phyloP scores from a whole-genome alignment of 2,888 invertebrate genomes.

The Tipula confusa region DNA sequence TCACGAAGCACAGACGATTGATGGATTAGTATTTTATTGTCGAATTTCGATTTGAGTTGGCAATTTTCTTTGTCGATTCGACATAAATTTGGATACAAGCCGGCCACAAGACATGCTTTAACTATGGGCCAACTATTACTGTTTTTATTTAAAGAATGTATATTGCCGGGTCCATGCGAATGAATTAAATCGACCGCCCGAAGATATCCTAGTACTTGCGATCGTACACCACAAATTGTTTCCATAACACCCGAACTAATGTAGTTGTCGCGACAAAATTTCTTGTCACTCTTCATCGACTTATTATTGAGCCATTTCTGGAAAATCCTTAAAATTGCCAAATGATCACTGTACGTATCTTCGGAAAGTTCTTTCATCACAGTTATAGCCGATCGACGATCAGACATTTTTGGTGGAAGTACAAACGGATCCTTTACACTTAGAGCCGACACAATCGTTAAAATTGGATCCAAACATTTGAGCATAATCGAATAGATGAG shows the following conservation, averaged over 20 bases:
- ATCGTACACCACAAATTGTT: conserved; percentile 78
- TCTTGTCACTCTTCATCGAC: conserved; percentile 59
- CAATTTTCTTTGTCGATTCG: conserved; percentile 62
- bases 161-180: conserved; percentile 65
- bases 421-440: conserved; percentile 74
- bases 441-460: conserved; percentile 84
- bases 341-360: conserved; percentile 82
- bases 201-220: conserved; percentile 77
- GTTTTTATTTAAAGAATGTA: conserved; percentile 76
- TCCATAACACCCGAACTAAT: conserved; percentile 82
- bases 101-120: conserved; percentile 82
- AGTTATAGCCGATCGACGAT: conserved; percentile 56
- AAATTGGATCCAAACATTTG: conserved; percentile 87
- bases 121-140: conserved; percentile 86
- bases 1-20: conserved; percentile 55
- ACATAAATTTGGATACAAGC: conserved; percentile 85
- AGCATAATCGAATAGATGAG: conserved; percentile 83
- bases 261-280: conserved; percentile 71
- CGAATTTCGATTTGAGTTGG: conserved; percentile 61
- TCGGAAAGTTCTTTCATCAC: conserved; percentile 67
- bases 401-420: conserved; percentile 65
- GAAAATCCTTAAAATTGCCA: conserved; percentile 77
- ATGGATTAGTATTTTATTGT: conserved; percentile 54
- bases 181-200: conserved; percentile 52
- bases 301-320: conserved; percentile 63